A percentile compares a stretch with the other conserved stretches of the same genome.
phyloP scores from a whole-genome alignment of 2,113 vertebrate species.

The Cryptotis parvus region DNA sequence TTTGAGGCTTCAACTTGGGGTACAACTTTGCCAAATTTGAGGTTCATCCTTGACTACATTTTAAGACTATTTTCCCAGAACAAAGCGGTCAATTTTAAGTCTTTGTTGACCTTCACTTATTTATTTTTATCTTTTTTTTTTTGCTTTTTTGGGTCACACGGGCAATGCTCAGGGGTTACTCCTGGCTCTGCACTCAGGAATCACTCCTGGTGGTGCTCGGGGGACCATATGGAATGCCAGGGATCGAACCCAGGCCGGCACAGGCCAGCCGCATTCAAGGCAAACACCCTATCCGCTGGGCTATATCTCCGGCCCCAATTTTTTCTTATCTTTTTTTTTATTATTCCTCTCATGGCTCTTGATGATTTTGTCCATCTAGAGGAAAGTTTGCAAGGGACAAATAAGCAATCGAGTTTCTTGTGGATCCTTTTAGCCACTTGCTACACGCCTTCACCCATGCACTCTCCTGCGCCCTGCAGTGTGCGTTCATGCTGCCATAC shows the following conservation, averaged over 20 bases:
- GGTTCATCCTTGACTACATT: neutral
- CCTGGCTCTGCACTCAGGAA: too few species aligned
- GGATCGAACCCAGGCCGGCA: too few species aligned
- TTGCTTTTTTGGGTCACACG: too few species aligned
- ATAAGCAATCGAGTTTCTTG: neutral
- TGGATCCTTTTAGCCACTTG: neutral
- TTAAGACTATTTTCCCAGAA: conserved; percentile 18
- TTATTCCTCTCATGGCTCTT: neutral
- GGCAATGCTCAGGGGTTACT: too few species aligned
- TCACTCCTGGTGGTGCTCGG: too few species aligned
- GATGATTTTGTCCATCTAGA: conserved; percentile 34
- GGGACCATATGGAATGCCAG: too few species aligned
- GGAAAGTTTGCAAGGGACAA: neutral
- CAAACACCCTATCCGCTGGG: too few species aligned
- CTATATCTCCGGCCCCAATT: too few species aligned
- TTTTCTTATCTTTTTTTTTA: too few species aligned
- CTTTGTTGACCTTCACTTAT: too few species aligned
- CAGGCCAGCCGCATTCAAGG: too few species aligned
- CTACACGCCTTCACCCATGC: neutral
- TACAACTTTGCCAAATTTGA: neutral
- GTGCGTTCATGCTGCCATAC: neutral
- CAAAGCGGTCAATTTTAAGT: neutral
- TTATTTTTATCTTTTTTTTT: too few species aligned
- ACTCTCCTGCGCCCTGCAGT: neutral
- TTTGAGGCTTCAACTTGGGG: neutral